Evolutionary conservation across 2,113 vertebrate genomes (phyloP).

Genomic region (Callionymus lyra): DNA sequence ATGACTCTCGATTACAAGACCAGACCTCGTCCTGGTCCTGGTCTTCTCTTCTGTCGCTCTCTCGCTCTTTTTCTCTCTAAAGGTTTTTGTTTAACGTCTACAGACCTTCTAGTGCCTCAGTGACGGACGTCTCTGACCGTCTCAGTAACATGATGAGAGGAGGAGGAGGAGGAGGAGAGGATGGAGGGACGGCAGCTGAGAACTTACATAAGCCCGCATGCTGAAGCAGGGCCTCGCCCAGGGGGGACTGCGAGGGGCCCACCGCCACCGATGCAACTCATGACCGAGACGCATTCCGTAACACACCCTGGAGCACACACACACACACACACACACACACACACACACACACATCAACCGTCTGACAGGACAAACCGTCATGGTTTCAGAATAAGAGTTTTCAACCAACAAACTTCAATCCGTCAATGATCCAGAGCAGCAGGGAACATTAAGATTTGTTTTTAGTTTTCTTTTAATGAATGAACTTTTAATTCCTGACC

Average conservation of each 20-base stretch:
- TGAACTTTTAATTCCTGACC: too few relatives aligned
- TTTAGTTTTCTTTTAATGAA: too few relatives aligned
- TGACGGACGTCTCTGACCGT: constrained; percentile 26
- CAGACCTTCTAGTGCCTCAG: constrained; percentile 14
- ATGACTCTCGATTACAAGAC: constrained; percentile 31
- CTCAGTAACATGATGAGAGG: constrained; percentile 29
- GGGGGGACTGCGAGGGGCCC: constrained; percentile 28
- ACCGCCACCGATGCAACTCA: neutral
- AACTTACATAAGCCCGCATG: constrained; percentile 56
- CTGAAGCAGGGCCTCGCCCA: constrained; percentile 34
- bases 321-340: constrained; percentile 19
- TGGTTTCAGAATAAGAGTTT: too few relatives aligned
- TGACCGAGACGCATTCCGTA: too few relatives aligned
- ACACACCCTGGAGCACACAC: constrained; percentile 4
- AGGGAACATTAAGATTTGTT: too few relatives aligned
- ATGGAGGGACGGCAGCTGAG: constrained; percentile 41
- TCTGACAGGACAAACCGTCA: too few relatives aligned
- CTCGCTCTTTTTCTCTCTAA: neutral
- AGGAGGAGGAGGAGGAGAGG: constrained; percentile 26
- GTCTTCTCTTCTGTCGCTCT: neutral
- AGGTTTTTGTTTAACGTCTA: too few relatives aligned
- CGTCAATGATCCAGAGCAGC: too few relatives aligned
- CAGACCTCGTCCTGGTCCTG: constrained; percentile 15
- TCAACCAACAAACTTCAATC: too few relatives aligned
- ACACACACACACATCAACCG: neutral